A percentile compares a stretch with the other conserved stretches of the same genome.
Conservation (phyloP, 2,888 invertebrate genomes). For the Sceliomorpha sp. region DNA sequence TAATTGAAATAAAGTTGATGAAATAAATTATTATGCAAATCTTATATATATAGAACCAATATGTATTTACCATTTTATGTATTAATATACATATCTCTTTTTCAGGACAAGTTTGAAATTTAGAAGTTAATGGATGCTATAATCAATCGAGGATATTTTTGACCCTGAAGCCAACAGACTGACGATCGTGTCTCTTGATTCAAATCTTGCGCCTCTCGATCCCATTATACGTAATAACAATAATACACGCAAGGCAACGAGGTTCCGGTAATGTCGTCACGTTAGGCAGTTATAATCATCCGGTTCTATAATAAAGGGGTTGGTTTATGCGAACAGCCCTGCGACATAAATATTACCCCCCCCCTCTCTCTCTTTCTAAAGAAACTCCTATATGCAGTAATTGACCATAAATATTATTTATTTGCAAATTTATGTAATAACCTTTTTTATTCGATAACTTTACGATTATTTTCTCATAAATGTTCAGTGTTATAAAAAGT, state of each 20-base stretch:
- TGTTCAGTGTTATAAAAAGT: too few species aligned
- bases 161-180: slow-evolving; percentile 15
- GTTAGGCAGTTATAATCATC: slow-evolving; percentile 74
- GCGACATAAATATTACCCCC: slow-evolving; percentile 65
- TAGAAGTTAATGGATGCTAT: not conserved
- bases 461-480: too few species aligned
- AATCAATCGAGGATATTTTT: slow-evolving; percentile 4
- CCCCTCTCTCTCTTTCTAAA: slow-evolving; percentile 14
- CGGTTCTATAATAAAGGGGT: slow-evolving; percentile 75
- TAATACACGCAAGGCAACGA: slow-evolving; percentile 66
- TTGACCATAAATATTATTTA: not conserved
- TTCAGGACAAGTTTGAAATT: too few species aligned
- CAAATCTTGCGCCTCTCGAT: slow-evolving; percentile 47
- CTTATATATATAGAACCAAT: too few species aligned
- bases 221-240: slow-evolving; percentile 68
- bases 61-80: too few species aligned
- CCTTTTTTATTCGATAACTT: too few species aligned
- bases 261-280: slow-evolving; percentile 74
- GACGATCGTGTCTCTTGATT: slow-evolving; percentile 27
- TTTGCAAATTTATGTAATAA: too few species aligned
- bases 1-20: too few species aligned
- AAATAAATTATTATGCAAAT: too few species aligned
- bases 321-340: slow-evolving; percentile 60
- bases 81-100: too few species aligned
- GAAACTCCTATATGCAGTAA: not conserved